Evolutionary conservation across 2,113 vertebrate genomes (phyloP).

Genomic region (Xiphophorus couchianus): DNA sequence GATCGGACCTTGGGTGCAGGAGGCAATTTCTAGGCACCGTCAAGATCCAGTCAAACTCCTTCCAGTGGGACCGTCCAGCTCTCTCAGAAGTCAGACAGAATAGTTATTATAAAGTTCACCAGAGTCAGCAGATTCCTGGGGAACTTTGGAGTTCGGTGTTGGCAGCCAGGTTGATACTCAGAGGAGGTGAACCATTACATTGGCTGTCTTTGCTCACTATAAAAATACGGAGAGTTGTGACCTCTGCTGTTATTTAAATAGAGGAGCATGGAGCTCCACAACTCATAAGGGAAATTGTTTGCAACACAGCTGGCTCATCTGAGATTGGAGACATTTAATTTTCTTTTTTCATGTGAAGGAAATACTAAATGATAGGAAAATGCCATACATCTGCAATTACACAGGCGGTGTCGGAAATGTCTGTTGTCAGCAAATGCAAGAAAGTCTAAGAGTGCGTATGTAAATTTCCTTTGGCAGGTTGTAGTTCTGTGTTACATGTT

Average conservation of each 20-base stretch:
- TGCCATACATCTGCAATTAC: conserved; percentile 1
- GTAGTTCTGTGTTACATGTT: neutral
- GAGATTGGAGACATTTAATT: neutral
- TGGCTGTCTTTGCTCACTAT: conserved; percentile 23
- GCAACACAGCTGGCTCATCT: conserved; percentile 6
- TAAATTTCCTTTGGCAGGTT: neutral
- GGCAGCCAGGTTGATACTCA: conserved; percentile 40
- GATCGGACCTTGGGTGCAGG: conserved; percentile 16
- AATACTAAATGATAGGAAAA: neutral
- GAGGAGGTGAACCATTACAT: conserved; percentile 34
- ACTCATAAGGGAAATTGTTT: conserved; percentile 21
- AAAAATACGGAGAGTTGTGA: conserved; percentile 44
- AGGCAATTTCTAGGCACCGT: conserved; percentile 54
- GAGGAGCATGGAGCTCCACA: conserved; percentile 6
- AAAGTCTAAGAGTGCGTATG: neutral
- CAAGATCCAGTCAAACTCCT: conserved; percentile 47
- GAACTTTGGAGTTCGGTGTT: conserved; percentile 45
- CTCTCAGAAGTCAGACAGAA: conserved; percentile 55
- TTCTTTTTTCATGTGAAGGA: neutral
- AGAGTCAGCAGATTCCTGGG: conserved; percentile 63
- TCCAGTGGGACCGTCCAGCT: conserved; percentile 37
- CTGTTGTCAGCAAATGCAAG: neutral
- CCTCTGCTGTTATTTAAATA: conserved; percentile 40
- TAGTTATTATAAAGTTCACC: conserved; percentile 66
- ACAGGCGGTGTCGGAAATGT: neutral